Percentiles rank a stretch among this genome's conserved stretches.
Evolutionary conservation across 2,888 invertebrate species (phyloP).

Genomic region (Helicoverpa assulta): DNA sequence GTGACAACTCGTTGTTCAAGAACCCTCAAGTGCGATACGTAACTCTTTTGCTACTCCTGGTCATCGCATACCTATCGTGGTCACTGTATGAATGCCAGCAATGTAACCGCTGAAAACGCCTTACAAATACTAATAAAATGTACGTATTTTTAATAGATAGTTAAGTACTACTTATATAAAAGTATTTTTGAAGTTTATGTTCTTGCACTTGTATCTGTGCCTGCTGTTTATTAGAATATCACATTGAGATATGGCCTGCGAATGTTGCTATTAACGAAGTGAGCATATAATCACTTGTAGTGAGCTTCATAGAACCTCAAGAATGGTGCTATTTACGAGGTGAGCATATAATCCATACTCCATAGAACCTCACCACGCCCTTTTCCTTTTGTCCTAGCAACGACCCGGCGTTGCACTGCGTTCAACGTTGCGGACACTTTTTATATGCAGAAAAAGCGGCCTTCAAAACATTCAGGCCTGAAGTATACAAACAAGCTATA

Average conservation of each 20-base stretch:
- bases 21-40: slow-evolving; percentile 67
- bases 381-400: slow-evolving; percentile 3
- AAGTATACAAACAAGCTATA: not conserved
- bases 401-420: slow-evolving; percentile 1
- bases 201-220: not conserved
- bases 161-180: not conserved
- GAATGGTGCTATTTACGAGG: too few relatives aligned
- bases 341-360: not conserved
- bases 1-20: slow-evolving; percentile 58
- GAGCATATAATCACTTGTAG: not conserved
- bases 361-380: not conserved
- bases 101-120: slow-evolving; percentile 41
- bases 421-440: slow-evolving; percentile 9
- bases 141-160: not conserved
- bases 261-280: not conserved
- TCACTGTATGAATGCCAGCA: slow-evolving; percentile 66
- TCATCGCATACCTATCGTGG: slow-evolving; percentile 72
- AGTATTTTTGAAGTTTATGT: too few relatives aligned
- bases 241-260: not conserved
- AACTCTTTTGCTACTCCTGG: slow-evolving; percentile 64
- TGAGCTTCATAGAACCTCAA: too few relatives aligned
- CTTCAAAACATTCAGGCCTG: too few relatives aligned
- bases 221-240: not conserved
- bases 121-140: not conserved
- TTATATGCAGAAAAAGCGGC: not conserved